Base-by-base conservation (phyloP, 2,888 invertebrate genomes). In the Nycteola revayana region DNA sequence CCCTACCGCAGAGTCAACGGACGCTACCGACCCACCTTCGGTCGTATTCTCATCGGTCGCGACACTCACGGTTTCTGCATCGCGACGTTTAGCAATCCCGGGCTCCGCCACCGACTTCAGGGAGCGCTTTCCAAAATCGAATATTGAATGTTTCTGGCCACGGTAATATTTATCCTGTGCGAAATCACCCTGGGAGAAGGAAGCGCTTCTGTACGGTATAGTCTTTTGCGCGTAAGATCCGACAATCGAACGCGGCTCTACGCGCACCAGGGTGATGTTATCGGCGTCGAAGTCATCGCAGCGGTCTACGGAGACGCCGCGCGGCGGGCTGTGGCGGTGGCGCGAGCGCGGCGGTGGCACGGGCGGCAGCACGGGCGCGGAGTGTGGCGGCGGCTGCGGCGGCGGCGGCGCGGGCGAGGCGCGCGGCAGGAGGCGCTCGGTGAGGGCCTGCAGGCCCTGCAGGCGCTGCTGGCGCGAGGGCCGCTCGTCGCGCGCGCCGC, bases 171-270 rank as follows among this genome's bases (percentile, higher is more conserved):
- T 83, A 46, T 92, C 92, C 32, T 92, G 92, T 0, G 92, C 88
- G 61, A 93, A 94, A 73, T 96, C 96, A 43, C 95, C 95, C 79
- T 96, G 95, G 0, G 96, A 95, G 67, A 96, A 96, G 4, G 96
- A 96, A 3, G 95, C 95, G 65, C 95, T 95, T 22, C 96, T 92
- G 68, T 93, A 94, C 1, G 95, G 95, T 56, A 93, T 92, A 42
- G 91, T 90, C 63, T 92, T 90, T 62, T 92, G 91, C 8, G 91
- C 89, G 63, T 92, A 92, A 0, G 92, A 90, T 14, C 91, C 92
- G 27, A 91, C 86, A 11, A 91, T 89, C 1, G 91, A 90, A 37
- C 91, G 87, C 2, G 91, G 90, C 60, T 92, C 91, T 29, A 91
- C 90, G 52, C 91, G 90, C 20, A 90, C 79, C 25, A 91, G 78